phyloP scores from a whole-genome alignment of 2,797 vertebrate genomes.

The Danio tinwini region DNA sequence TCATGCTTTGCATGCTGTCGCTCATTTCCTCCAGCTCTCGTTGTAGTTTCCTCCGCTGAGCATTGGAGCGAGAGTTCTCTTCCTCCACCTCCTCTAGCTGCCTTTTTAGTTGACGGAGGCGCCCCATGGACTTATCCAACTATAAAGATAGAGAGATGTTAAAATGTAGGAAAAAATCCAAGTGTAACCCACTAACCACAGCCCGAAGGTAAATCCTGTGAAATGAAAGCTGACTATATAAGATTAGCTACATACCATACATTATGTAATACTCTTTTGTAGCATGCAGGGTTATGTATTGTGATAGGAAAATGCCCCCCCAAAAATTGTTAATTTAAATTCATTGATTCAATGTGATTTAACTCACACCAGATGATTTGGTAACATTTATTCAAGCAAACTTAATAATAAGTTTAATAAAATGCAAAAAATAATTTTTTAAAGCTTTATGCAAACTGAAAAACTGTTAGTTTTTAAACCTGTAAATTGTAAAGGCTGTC shows the following conservation, averaged over 20 bases:
- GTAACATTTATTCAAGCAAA: too few relatives aligned
- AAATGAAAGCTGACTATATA: neutral
- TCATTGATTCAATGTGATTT: neutral
- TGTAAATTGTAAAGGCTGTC: too few relatives aligned
- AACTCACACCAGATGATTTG: neutral
- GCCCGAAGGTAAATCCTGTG: neutral
- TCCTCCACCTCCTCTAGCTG: slow-evolving; percentile 94
- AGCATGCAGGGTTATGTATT: neutral
- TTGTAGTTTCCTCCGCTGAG: slow-evolving; percentile 88
- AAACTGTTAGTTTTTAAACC: too few relatives aligned
- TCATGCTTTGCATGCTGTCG: slow-evolving; percentile 88
- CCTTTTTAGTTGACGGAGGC: slow-evolving; percentile 90
- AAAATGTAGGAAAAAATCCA: neutral
- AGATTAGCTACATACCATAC: neutral
- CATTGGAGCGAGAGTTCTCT: slow-evolving; percentile 89
- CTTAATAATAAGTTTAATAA: too few relatives aligned
- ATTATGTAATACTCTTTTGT: neutral
- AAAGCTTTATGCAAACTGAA: too few relatives aligned
- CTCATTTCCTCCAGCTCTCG: slow-evolving; percentile 88
- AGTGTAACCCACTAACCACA: neutral
- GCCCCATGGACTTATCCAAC: slow-evolving; percentile 89
- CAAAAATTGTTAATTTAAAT: too few relatives aligned
- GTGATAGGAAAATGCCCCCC: neutral
- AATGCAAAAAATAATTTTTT: too few relatives aligned
- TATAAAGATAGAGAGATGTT: slow-evolving; percentile 55